phyloP scores from a whole-genome alignment of 2,797 vertebrate genomes.

The Diceros bicornis region DNA sequence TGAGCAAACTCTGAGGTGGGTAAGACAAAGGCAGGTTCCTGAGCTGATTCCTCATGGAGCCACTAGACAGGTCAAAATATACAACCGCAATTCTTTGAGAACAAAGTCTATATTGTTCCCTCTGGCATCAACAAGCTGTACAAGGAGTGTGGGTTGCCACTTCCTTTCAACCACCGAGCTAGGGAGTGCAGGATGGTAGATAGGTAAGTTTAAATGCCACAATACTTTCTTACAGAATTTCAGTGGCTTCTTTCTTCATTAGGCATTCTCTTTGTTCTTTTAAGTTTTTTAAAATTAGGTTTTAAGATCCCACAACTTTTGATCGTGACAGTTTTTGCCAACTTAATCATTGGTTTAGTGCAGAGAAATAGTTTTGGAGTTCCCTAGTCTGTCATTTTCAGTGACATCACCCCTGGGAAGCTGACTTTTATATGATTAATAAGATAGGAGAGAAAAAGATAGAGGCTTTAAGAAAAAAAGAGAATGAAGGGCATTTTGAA shows the following conservation, averaged over 20 bases:
- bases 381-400: constrained; percentile 6
- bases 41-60: background rate
- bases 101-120: background rate
- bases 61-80: background rate
- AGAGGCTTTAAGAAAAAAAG: constrained; percentile 51
- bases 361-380: background rate
- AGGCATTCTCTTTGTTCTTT: background rate
- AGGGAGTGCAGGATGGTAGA: background rate
- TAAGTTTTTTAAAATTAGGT: background rate
- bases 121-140: background rate
- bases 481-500: constrained; percentile 45
- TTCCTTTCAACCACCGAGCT: background rate
- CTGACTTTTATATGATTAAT: constrained; percentile 27
- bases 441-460: background rate
- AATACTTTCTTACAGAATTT: background rate
- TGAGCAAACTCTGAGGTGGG: background rate
- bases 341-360: constrained; percentile 1
- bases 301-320: background rate
- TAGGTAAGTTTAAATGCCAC: background rate
- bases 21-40: background rate
- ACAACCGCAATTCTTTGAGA: background rate
- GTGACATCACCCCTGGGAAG: background rate
- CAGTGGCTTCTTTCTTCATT: background rate
- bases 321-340: background rate
- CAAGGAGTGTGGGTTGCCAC: background rate